Percentiles rank a stretch among this genome's conserved stretches.
phyloP scores from a whole-genome alignment of 2,113 vertebrate genomes.

The Coturnix japonica region DNA sequence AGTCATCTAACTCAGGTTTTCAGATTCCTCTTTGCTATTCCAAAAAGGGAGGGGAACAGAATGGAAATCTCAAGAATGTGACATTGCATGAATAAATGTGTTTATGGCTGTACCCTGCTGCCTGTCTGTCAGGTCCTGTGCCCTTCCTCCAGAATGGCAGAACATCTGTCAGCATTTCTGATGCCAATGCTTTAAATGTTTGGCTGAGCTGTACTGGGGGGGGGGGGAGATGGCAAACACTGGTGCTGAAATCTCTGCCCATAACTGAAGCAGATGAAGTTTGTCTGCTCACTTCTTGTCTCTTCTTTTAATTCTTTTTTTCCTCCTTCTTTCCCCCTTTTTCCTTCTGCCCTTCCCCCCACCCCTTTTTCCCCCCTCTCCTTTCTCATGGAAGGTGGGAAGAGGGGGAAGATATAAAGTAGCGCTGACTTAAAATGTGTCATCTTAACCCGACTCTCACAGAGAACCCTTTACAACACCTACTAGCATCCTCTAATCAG shows the following conservation, averaged over 20 bases:
- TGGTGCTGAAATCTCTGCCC: neutral
- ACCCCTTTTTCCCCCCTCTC: too few species aligned
- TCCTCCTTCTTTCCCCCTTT: too few species aligned
- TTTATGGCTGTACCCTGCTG: conserved; percentile 7
- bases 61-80: conserved; percentile 37
- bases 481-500: fast-evolving
- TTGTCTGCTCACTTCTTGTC: neutral
- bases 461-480: neutral
- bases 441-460: neutral
- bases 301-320: too few species aligned
- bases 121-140: neutral
- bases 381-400: too few species aligned
- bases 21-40: conserved; percentile 43
- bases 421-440: neutral
- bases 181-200: neutral
- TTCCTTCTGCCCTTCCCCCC: too few species aligned
- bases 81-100: conserved; percentile 10
- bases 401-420: neutral
- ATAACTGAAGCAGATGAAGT: neutral
- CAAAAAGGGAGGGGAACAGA: conserved; percentile 11
- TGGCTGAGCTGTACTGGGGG: neutral
- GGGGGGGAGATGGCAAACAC: neutral
- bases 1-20: conserved; percentile 59
- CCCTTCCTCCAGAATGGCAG: neutral
- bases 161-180: neutral